phyloP scores from a whole-genome alignment of 2,113 vertebrate species.

The Melanocharis versteri region DNA sequence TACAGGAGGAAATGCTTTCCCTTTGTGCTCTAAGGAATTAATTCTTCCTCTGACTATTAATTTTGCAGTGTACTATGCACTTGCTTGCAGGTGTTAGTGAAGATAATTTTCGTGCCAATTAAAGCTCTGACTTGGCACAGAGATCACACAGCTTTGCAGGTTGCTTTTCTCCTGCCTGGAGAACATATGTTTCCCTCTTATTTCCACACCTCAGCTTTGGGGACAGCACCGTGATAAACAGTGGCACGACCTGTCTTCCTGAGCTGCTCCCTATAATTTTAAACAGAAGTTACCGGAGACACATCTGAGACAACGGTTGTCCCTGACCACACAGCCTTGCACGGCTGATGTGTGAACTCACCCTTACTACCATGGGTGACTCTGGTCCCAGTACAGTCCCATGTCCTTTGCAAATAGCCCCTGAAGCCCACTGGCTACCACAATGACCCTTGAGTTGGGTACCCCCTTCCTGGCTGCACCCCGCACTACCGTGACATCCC shows the following conservation, averaged over 20 bases:
- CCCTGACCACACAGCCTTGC: neutral
- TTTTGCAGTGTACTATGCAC: neutral
- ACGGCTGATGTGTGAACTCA: neutral
- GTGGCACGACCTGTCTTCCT: neutral
- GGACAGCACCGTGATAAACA: neutral
- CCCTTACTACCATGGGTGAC: fast-evolving
- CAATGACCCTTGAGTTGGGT: neutral
- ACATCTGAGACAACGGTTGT: fast-evolving
- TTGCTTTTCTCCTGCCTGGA: neutral
- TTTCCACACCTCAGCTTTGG: neutral
- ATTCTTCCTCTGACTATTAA: neutral
- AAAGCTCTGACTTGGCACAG: slow-evolving; percentile 23
- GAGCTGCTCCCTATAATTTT: neutral
- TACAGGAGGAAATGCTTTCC: neutral
- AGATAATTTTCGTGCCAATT: slow-evolving; percentile 19
- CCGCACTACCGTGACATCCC: fast-evolving
- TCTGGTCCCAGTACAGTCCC: neutral
- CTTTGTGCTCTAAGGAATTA: neutral
- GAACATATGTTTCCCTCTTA: slow-evolving; percentile 7
- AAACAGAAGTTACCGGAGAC: neutral
- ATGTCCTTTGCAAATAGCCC: neutral
- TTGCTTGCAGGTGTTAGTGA: neutral
- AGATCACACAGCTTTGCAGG: neutral
- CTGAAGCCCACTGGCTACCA: neutral
- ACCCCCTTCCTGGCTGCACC: neutral